These are phyloP conservation scores for Micropoecilia bifurca DNA, from an alignment of 2,797 vertebrate species.

Conservation along the genomic window DNA sequence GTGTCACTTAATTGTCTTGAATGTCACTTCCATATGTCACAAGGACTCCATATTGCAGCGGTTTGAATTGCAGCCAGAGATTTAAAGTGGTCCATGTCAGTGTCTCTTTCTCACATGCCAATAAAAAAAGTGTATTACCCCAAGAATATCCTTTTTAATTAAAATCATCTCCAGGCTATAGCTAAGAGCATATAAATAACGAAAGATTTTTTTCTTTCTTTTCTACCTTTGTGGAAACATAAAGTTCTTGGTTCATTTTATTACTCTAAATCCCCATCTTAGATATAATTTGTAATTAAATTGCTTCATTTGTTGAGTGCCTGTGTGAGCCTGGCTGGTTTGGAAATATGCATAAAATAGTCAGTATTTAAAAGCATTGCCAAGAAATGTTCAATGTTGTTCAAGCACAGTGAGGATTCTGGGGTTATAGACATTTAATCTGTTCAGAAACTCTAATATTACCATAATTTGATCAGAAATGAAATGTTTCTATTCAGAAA, in stretches of 20 bases:
- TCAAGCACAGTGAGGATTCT: background rate
- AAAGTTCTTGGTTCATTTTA: constrained; percentile 26
- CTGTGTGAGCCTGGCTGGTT: background rate
- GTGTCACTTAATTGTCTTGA: constrained; percentile 35
- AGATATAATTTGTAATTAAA: constrained; percentile 36
- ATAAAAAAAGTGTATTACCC: constrained; percentile 22
- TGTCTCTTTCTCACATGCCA: background rate
- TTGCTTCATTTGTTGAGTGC: constrained; percentile 29
- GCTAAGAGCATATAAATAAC: constrained; percentile 22
- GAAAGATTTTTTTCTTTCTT: background rate
- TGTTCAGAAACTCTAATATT: background rate
- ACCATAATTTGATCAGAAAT: background rate
- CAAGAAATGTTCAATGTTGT: background rate
- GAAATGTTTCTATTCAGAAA: constrained; percentile 34
- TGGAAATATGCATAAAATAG: background rate
- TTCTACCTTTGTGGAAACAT: constrained; percentile 3
- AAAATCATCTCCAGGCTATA: constrained; percentile 18
- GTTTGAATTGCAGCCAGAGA: constrained; percentile 19
- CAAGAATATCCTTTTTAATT: constrained; percentile 11
- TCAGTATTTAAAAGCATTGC: background rate
- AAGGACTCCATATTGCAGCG: constrained; percentile 35
- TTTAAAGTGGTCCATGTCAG: background rate
- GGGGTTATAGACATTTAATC: background rate
- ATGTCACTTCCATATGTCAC: constrained; percentile 41
- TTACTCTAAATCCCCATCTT: constrained; percentile 42